phyloP scores from a whole-genome alignment of 2,888 invertebrate species.

The Serripes groenlandicus region DNA sequence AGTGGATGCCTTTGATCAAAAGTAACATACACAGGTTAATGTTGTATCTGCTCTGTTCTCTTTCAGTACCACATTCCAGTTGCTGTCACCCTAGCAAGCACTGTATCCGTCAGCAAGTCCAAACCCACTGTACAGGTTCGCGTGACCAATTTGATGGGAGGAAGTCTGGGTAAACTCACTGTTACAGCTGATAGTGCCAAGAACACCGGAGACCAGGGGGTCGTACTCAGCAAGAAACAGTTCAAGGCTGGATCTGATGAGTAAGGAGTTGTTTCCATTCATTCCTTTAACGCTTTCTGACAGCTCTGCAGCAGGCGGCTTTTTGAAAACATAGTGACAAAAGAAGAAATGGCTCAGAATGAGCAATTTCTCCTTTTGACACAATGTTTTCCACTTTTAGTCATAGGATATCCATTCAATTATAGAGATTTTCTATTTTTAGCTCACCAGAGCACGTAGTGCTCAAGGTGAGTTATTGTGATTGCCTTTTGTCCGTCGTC shows the following conservation, averaged over 20 bases:
- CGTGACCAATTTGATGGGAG: conserved; percentile 87
- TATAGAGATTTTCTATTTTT: too few species aligned
- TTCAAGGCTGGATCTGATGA: conserved; percentile 86
- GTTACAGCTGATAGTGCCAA: conserved; percentile 93
- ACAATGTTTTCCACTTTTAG: neutral
- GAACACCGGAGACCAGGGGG: conserved; percentile 91
- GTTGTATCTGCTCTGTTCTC: conserved; percentile 22
- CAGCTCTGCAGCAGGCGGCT: too few species aligned
- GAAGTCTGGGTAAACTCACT: conserved; percentile 89
- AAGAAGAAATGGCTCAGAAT: neutral
- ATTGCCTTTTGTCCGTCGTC: too few species aligned
- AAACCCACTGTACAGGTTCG: conserved; percentile 90
- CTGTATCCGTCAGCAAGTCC: conserved; percentile 92
- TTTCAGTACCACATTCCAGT: conserved; percentile 92
- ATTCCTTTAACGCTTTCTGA: too few species aligned
- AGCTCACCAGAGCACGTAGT: too few species aligned
- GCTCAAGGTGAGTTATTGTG: too few species aligned
- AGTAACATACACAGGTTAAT: too few species aligned
- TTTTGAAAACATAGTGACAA: too few species aligned
- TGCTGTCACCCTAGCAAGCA: conserved; percentile 93
- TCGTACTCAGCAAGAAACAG: conserved; percentile 90
- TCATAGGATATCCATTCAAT: too few species aligned
- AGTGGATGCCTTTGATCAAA: too few species aligned
- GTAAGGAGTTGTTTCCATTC: conserved; percentile 75
- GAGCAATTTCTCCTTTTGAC: neutral